These are phyloP conservation scores for Brachionus rubens DNA, from an alignment of 1,140 invertebrate species.

Conservation along the genomic window DNA sequence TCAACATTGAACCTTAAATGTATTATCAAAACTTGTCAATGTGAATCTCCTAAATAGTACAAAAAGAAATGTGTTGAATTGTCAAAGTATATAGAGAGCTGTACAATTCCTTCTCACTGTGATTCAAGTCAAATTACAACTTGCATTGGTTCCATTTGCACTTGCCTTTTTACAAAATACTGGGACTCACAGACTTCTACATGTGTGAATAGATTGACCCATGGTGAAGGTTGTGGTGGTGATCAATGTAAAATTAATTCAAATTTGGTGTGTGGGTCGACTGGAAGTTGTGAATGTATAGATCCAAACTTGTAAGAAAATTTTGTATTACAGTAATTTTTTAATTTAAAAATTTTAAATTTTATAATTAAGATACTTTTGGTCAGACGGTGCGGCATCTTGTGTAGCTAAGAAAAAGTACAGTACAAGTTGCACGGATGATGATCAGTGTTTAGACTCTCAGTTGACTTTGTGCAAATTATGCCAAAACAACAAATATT, in stretches of 20 bases:
- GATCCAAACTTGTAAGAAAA: background rate
- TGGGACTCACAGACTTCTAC: background rate
- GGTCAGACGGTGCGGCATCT: background rate
- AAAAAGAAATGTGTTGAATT: slow-evolving; percentile 11
- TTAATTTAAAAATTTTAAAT: background rate
- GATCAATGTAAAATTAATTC: slow-evolving; percentile 4
- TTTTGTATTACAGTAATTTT: background rate
- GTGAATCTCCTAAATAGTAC: slow-evolving; percentile 3
- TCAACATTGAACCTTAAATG: too few species aligned
- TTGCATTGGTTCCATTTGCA: background rate
- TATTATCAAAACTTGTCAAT: background rate
- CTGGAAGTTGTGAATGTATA: background rate
- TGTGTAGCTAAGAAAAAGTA: background rate
- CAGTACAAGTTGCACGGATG: background rate
- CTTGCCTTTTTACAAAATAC: background rate
- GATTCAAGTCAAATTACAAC: background rate
- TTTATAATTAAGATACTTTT: background rate
- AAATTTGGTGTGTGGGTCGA: background rate
- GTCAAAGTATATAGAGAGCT: background rate
- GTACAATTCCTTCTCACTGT: background rate
- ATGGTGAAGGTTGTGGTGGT: background rate
- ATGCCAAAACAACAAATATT: slow-evolving; percentile 11
- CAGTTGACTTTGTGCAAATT: background rate
- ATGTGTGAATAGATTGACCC: background rate
- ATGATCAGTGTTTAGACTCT: background rate